Conservation (phyloP, 2,888 invertebrate genomes). For the Synergus gifuensis region DNA sequence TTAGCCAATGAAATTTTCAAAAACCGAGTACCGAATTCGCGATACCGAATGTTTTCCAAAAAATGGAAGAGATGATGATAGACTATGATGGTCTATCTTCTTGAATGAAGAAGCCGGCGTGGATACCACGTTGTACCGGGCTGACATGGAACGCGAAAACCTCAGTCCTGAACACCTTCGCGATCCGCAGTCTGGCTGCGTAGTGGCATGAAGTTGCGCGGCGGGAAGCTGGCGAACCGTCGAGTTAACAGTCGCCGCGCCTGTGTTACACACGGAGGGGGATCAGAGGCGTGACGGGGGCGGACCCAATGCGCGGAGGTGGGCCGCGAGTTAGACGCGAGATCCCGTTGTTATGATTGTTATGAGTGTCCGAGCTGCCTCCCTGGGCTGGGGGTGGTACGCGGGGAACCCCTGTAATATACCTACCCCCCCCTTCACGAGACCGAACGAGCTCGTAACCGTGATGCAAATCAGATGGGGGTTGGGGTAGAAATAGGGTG, state of each 20-base stretch:
- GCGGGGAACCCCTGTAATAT: constrained; percentile 62
- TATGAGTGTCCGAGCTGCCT: constrained; percentile 76
- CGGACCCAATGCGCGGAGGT: constrained; percentile 76
- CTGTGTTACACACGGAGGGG: constrained; percentile 56
- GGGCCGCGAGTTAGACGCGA: constrained; percentile 75
- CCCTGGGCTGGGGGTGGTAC: constrained; percentile 68
- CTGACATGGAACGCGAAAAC: constrained; percentile 62
- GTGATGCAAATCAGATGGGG: constrained; percentile 72
- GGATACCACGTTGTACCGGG: constrained; percentile 68
- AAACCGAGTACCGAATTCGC: neutral
- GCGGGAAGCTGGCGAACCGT: constrained; percentile 59
- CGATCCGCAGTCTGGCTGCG: constrained; percentile 78
- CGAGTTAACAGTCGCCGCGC: constrained; percentile 56
- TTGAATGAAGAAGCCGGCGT: constrained; percentile 55
- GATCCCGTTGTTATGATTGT: constrained; percentile 76
- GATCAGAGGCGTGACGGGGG: constrained; percentile 70
- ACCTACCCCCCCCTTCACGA: constrained; percentile 64
- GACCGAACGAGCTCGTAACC: constrained; percentile 73
- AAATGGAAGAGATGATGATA: neutral
- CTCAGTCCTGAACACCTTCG: constrained; percentile 69
- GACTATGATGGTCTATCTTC: neutral
- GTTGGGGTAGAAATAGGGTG: constrained; percentile 53
- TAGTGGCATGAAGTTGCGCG: constrained; percentile 69
- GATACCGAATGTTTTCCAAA: neutral
- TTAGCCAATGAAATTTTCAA: neutral